Percentiles rank a stretch among this genome's conserved stretches.
Evolutionary conservation across 2,113 vertebrate species (phyloP).

Genomic region (Myocastor coypus): DNA sequence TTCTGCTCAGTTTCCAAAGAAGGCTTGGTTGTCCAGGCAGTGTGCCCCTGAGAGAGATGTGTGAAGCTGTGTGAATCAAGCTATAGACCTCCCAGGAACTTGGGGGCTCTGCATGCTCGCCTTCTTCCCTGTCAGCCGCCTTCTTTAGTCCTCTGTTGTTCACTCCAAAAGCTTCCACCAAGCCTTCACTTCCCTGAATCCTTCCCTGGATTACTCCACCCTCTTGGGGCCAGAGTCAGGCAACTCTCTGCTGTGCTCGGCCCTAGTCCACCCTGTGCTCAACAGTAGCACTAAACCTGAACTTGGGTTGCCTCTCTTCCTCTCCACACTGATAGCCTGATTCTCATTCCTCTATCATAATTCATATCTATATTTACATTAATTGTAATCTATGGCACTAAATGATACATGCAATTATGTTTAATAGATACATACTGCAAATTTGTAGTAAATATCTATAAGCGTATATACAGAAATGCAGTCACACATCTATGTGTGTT

Average conservation of each 20-base stretch:
- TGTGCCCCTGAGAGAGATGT: background rate
- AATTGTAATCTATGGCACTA: background rate
- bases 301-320: background rate
- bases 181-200: background rate
- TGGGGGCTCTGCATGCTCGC: background rate
- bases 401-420: background rate
- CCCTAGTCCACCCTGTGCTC: background rate
- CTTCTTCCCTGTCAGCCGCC: background rate
- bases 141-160: background rate
- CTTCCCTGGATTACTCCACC: background rate
- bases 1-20: background rate
- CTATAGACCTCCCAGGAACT: background rate
- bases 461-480: background rate
- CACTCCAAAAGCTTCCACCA: background rate
- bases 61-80: background rate
- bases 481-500: no score
- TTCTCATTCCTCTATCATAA: background rate
- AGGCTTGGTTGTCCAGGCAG: background rate
- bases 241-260: background rate
- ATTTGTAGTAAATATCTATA: background rate
- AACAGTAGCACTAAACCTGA: background rate
- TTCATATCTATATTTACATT: background rate
- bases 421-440: background rate
- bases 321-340: background rate
- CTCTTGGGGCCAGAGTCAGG: no score